phyloP scores from a whole-genome alignment of 2,888 invertebrate genomes.

The Scrobipalpa costella region DNA sequence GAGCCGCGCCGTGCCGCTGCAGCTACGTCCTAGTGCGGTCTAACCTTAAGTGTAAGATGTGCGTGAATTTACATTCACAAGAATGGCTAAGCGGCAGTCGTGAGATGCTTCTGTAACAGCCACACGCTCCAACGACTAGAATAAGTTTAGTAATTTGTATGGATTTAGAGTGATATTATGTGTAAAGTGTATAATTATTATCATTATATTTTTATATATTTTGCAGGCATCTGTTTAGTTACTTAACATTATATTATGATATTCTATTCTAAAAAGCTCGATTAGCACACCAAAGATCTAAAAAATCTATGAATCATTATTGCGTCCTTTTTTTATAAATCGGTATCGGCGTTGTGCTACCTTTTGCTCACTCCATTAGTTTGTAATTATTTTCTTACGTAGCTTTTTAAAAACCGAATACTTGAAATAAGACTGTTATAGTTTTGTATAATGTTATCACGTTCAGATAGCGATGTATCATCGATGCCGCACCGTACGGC shows the following conservation, averaged over 20 bases:
- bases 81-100: too few relatives aligned
- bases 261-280: constrained; percentile 18
- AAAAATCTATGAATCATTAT: constrained; percentile 31
- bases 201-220: constrained; percentile 39
- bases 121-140: constrained; percentile 30
- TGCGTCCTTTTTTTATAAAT: constrained; percentile 18
- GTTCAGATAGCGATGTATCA: too few relatives aligned
- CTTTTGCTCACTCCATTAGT: constrained; percentile 11
- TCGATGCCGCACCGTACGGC: too few relatives aligned
- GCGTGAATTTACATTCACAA: too few relatives aligned
- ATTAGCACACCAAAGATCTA: constrained; percentile 49
- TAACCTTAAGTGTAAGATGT: too few relatives aligned
- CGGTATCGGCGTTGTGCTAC: constrained; percentile 2
- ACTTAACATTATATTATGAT: constrained; percentile 28
- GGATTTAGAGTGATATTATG: constrained; percentile 68
- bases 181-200: constrained; percentile 56
- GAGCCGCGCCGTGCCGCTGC: too few relatives aligned
- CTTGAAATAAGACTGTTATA: constrained; percentile 6
- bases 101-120: not conserved
- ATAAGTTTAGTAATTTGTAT: constrained; percentile 56
- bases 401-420: not conserved
- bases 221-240: constrained; percentile 29
- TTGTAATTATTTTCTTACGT: not conserved
- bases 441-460: too few relatives aligned
- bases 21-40: too few relatives aligned